These are phyloP conservation scores for Cladorhizidae sp. DNA, from an alignment of 37 sponge, comb jelly and placozoan genomes.

Conservation along the genomic window DNA sequence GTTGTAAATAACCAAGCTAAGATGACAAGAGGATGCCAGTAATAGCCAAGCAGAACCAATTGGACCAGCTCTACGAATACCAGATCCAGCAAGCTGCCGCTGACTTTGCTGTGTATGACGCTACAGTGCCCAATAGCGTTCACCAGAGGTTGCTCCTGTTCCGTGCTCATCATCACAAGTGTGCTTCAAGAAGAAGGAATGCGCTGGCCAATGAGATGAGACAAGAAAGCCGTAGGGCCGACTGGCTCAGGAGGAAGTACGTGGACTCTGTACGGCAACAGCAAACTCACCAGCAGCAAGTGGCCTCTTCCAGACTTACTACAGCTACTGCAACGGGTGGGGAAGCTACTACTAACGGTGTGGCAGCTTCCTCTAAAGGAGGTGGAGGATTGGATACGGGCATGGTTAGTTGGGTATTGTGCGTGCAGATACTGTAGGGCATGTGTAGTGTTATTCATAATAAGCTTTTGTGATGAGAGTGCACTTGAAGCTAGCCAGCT, in stretches of 20 bases:
- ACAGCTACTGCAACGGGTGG: too few relatives aligned
- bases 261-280: conserved; percentile 51
- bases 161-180: conserved; percentile 37
- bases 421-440: too few relatives aligned
- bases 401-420: too few relatives aligned
- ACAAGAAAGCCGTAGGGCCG: conserved; percentile 30
- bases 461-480: too few relatives aligned
- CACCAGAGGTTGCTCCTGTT: conserved; percentile 10
- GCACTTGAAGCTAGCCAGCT: too few relatives aligned
- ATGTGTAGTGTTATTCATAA: too few relatives aligned
- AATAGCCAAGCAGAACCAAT: conserved; percentile 3
- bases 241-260: conserved; percentile 46
- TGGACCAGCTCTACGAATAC: background rate
- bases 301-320: too few relatives aligned
- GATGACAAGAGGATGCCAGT: conserved; percentile 12
- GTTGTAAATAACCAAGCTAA: too few relatives aligned
- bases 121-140: conserved; percentile 16
- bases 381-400: too few relatives aligned
- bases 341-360: too few relatives aligned
- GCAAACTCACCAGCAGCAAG: background rate
- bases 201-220: conserved; percentile 29
- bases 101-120: background rate
- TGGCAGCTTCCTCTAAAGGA: too few relatives aligned
- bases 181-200: conserved; percentile 25
- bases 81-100: background rate